Conservation (phyloP, 2,797 vertebrate genomes). For the Liparis tanakae region DNA sequence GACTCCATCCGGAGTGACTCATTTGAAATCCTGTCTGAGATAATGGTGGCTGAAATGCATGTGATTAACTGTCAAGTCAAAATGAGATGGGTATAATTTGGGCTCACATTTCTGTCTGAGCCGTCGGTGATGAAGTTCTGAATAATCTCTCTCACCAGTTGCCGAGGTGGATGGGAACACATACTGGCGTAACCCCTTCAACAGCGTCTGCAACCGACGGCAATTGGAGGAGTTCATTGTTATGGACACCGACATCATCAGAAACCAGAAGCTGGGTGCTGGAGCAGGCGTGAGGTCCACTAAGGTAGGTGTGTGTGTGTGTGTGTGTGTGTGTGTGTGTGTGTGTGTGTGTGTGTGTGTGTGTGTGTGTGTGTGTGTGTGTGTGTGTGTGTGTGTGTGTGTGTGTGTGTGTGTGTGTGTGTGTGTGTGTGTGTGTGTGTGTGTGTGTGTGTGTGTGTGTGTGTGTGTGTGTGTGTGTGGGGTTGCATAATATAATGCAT, state of each 20-base stretch:
- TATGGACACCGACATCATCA: conserved; percentile 90
- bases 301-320: conserved; percentile 82
- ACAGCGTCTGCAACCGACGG: conserved; percentile 90
- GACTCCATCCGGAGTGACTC: background rate
- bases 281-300: conserved; percentile 92
- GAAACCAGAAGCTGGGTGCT: conserved; percentile 85
- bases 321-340: conserved; percentile 54
- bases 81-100: background rate
- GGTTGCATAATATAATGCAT: conserved; percentile 58
- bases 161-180: conserved; percentile 93
- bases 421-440: conserved; percentile 43
- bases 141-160: conserved; percentile 78
- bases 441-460: conserved; percentile 52
- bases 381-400: conserved; percentile 54
- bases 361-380: conserved; percentile 52
- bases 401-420: conserved; percentile 42
- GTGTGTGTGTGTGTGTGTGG: conserved; percentile 52
- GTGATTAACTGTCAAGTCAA: background rate
- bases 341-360: conserved; percentile 43
- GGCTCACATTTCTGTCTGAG: background rate
- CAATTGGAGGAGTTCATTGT: conserved; percentile 96
- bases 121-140: background rate
- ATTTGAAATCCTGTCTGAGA: background rate
- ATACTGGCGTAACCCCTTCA: conserved; percentile 95
- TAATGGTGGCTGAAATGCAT: background rate